Base-by-base conservation (phyloP, 2,113 vertebrate genomes). In the Scytalopus superciliaris region DNA sequence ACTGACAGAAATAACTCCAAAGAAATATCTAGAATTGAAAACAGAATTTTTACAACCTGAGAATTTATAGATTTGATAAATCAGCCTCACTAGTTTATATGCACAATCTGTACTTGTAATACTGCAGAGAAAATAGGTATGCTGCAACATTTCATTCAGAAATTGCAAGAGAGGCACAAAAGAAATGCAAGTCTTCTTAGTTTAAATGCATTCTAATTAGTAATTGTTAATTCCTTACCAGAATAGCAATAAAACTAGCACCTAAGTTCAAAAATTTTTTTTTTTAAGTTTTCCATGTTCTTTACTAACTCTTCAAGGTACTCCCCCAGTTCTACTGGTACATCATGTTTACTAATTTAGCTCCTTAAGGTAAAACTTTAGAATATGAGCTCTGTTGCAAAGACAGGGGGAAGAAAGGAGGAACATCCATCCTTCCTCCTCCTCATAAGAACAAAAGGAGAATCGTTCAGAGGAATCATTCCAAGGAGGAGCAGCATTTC, bases 51-150 rank as follows among this genome's bases (percentile, higher is more conserved):
- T 55, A 52, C 28, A 45, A 50, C 35, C 5, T 19, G 69, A 64
- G 28, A 57, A 45, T 76, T 42, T 19, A 44, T 3, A 50, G 2
- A 49, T 79, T 76, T 79, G 35, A 55, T 33, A 81, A 63, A 50
- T 62, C 57, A 60, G 22, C 14, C 16, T 62, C 24, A 49, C 7
- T 56, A 60, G 18, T 72, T 73, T 42, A 31, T 6, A 33, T 8
- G 12, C 16, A 75, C 39, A 47, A 80, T 39, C 40, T 47, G 14
- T 40, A 50, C 19, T 35, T 0, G 0, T 39, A 70, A 52, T 42
- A 57, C 3, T 11, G 44, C 8, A 70, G 21, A 64, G 12, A 93
- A 91, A 35, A 74, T 7, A 64, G 28, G 19, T 52, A 27, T 28
- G 7, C 7, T 56, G 27, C 39, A 67, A 18, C 6, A 47, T 3